phyloP scores from a whole-genome alignment of 2,888 invertebrate genomes.

The Clostera curtula region DNA sequence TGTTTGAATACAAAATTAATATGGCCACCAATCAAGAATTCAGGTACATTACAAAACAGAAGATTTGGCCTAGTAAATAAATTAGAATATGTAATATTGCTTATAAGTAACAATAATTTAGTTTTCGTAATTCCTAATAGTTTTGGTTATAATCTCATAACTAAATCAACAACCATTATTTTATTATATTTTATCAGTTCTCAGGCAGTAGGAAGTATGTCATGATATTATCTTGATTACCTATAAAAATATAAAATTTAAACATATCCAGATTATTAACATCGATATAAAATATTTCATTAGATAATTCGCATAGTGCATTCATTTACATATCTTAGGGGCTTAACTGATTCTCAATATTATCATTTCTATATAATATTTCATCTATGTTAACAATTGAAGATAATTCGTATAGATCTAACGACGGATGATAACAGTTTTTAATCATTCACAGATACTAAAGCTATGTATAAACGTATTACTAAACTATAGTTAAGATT shows the following conservation, averaged over 20 bases:
- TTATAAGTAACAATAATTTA: slow-evolving; percentile 65
- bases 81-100: slow-evolving; percentile 35
- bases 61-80: slow-evolving; percentile 54
- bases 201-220: slow-evolving; percentile 44
- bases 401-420: slow-evolving; percentile 36
- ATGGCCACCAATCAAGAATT: slow-evolving; percentile 71
- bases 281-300: slow-evolving; percentile 35
- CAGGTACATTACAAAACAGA: slow-evolving; percentile 68
- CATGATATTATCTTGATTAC: slow-evolving; percentile 40
- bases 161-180: slow-evolving; percentile 42
- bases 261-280: slow-evolving; percentile 44
- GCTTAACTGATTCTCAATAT: slow-evolving; percentile 7
- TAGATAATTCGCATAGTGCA: slow-evolving; percentile 17
- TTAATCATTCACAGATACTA: slow-evolving; percentile 34
- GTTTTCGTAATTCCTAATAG: slow-evolving; percentile 60
- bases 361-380: slow-evolving; percentile 2
- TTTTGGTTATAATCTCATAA: slow-evolving; percentile 60
- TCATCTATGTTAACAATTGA: slow-evolving; percentile 28
- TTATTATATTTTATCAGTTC: slow-evolving; percentile 47
- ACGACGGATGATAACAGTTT: slow-evolving; percentile 32
- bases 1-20: slow-evolving; percentile 52
- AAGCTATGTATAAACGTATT: slow-evolving; percentile 28
- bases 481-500: slow-evolving; percentile 41
- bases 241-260: slow-evolving; percentile 60
- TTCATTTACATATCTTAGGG: slow-evolving; percentile 9